Percentiles rank a stretch among this genome's conserved stretches.
phyloP scores from a whole-genome alignment of 2,797 vertebrate genomes.

The Eidolon dupreanum region DNA sequence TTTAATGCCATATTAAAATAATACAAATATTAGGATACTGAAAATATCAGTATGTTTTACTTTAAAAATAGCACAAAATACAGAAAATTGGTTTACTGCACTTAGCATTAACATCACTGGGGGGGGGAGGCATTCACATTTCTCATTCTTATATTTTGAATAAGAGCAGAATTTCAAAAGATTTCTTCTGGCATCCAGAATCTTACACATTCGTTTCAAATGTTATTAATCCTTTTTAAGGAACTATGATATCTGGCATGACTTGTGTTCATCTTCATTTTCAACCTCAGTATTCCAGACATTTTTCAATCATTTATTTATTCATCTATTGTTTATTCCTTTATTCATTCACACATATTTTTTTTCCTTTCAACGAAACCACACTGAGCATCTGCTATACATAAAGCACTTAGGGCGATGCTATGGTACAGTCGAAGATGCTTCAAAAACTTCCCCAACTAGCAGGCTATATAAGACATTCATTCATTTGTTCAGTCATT shows the following conservation, averaged over 20 bases:
- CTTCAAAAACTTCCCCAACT: not conserved
- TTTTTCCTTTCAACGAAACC: not conserved
- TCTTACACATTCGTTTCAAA: not conserved
- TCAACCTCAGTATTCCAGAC: not conserved
- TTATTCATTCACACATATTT: not conserved
- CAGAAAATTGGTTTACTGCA: not conserved
- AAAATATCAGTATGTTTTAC: not conserved
- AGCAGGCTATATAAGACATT: not conserved
- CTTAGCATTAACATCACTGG: not conserved
- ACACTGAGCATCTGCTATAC: not conserved
- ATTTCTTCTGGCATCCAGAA: not conserved
- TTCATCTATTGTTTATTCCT: not conserved
- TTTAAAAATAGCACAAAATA: not conserved
- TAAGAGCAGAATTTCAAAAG: not conserved
- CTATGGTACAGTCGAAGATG: not conserved
- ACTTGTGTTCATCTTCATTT: not conserved
- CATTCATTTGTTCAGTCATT: not conserved
- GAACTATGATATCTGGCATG: not conserved
- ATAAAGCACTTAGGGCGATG: not conserved
- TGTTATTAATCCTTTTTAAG: not conserved
- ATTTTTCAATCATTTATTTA: not conserved
- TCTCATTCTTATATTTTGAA: not conserved
- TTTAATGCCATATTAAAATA: conserved; percentile 15
- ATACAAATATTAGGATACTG: not conserved
- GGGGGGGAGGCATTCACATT: not conserved